Base-by-base conservation (phyloP, 2,113 vertebrate species). In the Balaeniceps rex region DNA sequence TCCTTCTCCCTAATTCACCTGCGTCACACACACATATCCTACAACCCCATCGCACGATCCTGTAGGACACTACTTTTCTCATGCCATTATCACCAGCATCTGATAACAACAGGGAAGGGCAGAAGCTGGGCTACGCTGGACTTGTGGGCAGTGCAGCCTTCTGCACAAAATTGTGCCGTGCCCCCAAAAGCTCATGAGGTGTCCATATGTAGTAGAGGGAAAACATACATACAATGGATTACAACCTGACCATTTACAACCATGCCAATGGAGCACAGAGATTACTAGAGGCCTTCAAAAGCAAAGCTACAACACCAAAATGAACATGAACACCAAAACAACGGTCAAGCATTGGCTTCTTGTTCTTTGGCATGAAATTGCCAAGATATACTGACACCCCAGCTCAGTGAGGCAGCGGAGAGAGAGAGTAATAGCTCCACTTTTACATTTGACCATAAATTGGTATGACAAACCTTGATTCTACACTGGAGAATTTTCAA, bases 21-120 rank as follows among this genome's bases (percentile, higher is more conserved):
- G 15, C 2, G 9, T 11, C 38, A 65, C 12, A 60, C n/a, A n/a
- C 4, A 52, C 29, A 51, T 1, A 38, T 15, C 1, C 4, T 70
- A 49, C 11, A 93, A 15, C 2, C 2, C 26, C 26, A 54, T 2
- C 6, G 4, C 26, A 38, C 0, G 1, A 54, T 23, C 34, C 36
- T 61, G 23, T 47, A 36, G 26, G 29, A 64, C 29, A 34, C n/a
- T 60, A 1, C 28, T 87, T 78, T 78, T 19, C 46, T 74, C 24
- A 33, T 74, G 36, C 7, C 8, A 12, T 28, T 54, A 70, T 10
- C 64, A 84, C 22, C 55, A 64, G 15, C 23, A 61, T 9, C 55
- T 84, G 49, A 1, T 18, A 86, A 46, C 10, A 44, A 36, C 0
- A 0, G 42, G 19, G 31, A 83, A 83, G 31, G 16, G 40, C 55